These are phyloP conservation scores for Pyrrhopygopsis socrates DNA, from an alignment of 2,888 invertebrate genomes.

Conservation along the genomic window DNA sequence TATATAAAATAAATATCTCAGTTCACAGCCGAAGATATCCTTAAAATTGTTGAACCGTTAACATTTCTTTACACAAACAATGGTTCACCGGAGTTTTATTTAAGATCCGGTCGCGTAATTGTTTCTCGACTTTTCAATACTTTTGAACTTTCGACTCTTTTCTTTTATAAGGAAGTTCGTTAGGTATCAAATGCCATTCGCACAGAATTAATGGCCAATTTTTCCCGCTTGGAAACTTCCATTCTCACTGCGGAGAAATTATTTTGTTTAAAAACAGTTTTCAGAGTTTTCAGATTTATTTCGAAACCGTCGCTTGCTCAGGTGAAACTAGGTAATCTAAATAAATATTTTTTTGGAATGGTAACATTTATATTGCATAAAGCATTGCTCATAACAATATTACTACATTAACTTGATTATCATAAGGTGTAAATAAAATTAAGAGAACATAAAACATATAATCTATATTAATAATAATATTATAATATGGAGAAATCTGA, in stretches of 20 bases:
- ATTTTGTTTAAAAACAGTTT: constrained; percentile 26
- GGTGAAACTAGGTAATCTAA: constrained; percentile 1
- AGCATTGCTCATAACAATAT: too few species aligned
- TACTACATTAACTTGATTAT: too few species aligned
- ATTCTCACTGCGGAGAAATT: constrained; percentile 22
- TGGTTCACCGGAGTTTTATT: constrained; percentile 18
- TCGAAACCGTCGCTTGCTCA: constrained; percentile 1
- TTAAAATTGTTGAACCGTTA: not conserved
- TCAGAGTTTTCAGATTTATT: constrained; percentile 7
- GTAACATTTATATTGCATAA: too few species aligned
- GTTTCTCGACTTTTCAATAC: constrained; percentile 29
- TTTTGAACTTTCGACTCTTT: constrained; percentile 87
- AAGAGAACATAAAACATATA: too few species aligned
- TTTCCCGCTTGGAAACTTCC: constrained; percentile 41
- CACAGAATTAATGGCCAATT: constrained; percentile 92
- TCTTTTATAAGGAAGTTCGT: constrained; percentile 89
- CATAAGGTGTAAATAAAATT: too few species aligned
- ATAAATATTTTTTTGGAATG: not conserved
- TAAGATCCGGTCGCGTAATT: not conserved
- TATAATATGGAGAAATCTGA: too few species aligned
- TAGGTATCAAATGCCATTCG: constrained; percentile 90
- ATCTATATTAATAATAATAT: too few species aligned
- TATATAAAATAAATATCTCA: not conserved
- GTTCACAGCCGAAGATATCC: not conserved
- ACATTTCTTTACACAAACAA: not conserved